These are phyloP conservation scores for Lithophane semibrunnea DNA, from an alignment of 2,888 invertebrate genomes.

Conservation along the genomic window DNA sequence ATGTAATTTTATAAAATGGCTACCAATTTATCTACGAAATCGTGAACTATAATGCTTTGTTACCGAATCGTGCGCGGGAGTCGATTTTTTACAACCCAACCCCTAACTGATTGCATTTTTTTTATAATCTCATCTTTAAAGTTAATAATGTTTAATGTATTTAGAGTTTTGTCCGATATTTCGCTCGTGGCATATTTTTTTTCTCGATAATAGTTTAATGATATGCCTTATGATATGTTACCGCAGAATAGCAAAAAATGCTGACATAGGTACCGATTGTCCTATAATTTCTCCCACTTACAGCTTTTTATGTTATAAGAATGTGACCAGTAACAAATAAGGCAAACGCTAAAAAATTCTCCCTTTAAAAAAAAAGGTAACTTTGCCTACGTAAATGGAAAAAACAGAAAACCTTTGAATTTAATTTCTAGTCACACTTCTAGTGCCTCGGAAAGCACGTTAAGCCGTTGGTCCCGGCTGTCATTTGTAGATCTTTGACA, in stretches of 20 bases:
- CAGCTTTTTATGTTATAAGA: background rate
- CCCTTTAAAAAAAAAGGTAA: background rate
- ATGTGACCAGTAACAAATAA: background rate
- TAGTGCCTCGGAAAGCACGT: too few species aligned
- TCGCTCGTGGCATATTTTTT: constrained; percentile 58
- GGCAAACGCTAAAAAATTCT: background rate
- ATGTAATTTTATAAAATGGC: constrained; percentile 85
- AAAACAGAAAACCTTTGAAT: background rate
- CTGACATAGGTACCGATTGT: background rate
- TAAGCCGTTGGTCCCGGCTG: too few species aligned
- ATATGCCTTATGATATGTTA: constrained; percentile 17
- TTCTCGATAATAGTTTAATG: constrained; percentile 46
- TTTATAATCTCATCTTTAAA: constrained; percentile 51
- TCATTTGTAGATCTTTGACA: too few species aligned
- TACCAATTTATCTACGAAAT: constrained; percentile 82
- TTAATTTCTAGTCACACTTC: background rate
- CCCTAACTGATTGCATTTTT: constrained; percentile 64
- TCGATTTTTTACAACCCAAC: constrained; percentile 63
- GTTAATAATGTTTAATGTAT: constrained; percentile 53
- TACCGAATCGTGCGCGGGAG: constrained; percentile 61
- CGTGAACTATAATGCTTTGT: constrained; percentile 68
- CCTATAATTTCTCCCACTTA: constrained; percentile 5
- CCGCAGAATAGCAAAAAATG: background rate
- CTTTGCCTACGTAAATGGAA: background rate
- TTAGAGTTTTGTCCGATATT: constrained; percentile 40